phyloP scores from a whole-genome alignment of 2,113 vertebrate genomes.

The Oreochromis niloticus region DNA sequence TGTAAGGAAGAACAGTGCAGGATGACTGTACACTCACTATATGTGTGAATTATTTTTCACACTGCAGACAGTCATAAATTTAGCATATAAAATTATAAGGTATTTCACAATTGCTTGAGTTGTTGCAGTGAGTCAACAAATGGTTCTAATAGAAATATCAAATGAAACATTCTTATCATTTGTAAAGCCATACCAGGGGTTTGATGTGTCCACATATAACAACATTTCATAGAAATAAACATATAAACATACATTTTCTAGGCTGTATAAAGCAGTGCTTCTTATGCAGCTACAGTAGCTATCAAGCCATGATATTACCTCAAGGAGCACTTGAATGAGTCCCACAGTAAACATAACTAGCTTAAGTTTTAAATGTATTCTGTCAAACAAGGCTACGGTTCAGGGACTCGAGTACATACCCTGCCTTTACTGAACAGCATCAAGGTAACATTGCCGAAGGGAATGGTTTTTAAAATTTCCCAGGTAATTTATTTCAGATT shows the following conservation, averaged over 20 bases:
- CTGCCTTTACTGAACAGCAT: background rate
- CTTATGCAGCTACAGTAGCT: background rate
- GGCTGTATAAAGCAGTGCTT: slow-evolving; percentile 2
- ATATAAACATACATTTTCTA: slow-evolving; percentile 3
- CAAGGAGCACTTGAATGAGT: slow-evolving; percentile 9
- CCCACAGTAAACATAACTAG: slow-evolving; percentile 36
- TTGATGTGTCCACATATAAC: background rate
- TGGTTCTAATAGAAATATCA: background rate
- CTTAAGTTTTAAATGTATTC: slow-evolving; percentile 30
- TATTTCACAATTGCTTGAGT: background rate
- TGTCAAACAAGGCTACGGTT: slow-evolving; percentile 5
- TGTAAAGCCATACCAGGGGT: background rate
- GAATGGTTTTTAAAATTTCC: background rate
- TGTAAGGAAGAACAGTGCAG: background rate
- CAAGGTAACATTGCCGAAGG: background rate
- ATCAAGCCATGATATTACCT: slow-evolving; percentile 18
- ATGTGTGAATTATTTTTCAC: background rate
- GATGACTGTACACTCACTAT: background rate
- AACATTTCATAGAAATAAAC: slow-evolving; percentile 21
- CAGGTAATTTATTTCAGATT: background rate
- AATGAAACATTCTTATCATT: slow-evolving; percentile 2
- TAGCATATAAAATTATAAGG: background rate
- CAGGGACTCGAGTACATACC: background rate
- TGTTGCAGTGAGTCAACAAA: background rate
- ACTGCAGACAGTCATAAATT: background rate